Conservation (phyloP, 2,113 vertebrate genomes). For the Serilophus lunatus region DNA sequence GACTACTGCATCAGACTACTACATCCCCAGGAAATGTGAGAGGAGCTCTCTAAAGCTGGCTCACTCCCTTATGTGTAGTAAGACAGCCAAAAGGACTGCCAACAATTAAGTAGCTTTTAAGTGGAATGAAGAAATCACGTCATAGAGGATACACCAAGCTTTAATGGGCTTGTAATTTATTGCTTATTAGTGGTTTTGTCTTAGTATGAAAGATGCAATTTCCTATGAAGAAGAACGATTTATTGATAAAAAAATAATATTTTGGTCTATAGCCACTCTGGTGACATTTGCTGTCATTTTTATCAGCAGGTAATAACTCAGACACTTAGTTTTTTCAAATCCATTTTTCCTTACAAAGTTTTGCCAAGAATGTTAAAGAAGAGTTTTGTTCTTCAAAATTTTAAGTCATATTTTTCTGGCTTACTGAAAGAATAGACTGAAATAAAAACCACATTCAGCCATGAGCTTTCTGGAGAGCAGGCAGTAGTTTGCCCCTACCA, state of each 20-base stretch:
- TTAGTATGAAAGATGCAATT: not conserved
- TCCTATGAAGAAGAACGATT: not conserved
- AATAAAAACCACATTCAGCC: not conserved
- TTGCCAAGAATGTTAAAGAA: not conserved
- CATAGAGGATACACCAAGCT: not conserved
- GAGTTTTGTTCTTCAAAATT: not conserved
- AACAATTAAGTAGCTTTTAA: not conserved
- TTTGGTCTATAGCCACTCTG: not conserved
- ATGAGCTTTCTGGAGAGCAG: not conserved
- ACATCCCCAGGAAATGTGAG: not conserved
- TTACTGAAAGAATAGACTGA: not conserved
- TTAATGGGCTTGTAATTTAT: not conserved
- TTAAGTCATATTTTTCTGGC: not conserved
- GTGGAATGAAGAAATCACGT: not conserved
- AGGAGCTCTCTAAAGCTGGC: not conserved
- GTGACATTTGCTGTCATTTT: not conserved
- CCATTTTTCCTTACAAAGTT: not conserved
- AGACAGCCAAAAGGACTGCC: not conserved
- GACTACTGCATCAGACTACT: not conserved
- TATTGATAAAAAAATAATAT: not conserved
- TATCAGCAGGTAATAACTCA: not conserved
- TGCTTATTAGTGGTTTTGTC: not conserved
- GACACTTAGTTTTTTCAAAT: not conserved
- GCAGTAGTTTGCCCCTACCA: fast-evolving
- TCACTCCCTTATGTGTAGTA: not conserved